A percentile compares a stretch with the other conserved stretches of the same genome.
phyloP scores from a whole-genome alignment of 2,113 vertebrate genomes.

The Crocuta crocuta region DNA sequence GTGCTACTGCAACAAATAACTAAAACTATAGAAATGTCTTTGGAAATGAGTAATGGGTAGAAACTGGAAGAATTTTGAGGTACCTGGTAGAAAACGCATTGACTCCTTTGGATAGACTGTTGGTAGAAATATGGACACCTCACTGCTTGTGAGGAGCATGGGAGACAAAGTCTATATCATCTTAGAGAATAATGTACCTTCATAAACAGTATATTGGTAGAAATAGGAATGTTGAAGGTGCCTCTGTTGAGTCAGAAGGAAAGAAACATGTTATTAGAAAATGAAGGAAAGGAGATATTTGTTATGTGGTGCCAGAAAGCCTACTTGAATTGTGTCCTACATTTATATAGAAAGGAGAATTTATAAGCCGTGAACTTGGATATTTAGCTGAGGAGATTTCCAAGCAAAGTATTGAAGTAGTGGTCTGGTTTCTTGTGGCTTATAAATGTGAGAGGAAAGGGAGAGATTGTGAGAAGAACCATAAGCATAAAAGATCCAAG shows the following conservation, averaged over 20 bases:
- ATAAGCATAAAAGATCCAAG: neutral
- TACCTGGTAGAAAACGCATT: neutral
- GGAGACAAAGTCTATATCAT: neutral
- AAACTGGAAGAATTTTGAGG: neutral
- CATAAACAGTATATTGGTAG: conserved; percentile 18
- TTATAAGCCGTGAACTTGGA: neutral
- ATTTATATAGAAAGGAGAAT: conserved; percentile 17
- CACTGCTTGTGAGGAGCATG: neutral
- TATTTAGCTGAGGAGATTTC: conserved; percentile 31
- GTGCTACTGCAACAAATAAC: neutral
- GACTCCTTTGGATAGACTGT: neutral
- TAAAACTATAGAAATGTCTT: neutral
- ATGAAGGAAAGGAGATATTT: neutral
- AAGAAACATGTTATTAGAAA: neutral
- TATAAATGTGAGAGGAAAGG: neutral
- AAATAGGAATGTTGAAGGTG: neutral
- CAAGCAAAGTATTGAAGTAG: neutral
- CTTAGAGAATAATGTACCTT: neutral
- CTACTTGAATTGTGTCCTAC: neutral
- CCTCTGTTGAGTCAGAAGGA: neutral
- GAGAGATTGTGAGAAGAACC: conserved; percentile 12
- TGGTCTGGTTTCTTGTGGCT: neutral
- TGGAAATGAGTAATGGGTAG: neutral
- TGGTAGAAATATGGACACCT: neutral
- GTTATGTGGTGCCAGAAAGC: neutral